phyloP scores from a whole-genome alignment of 2,113 vertebrate genomes.

The Scortum barcoo region DNA sequence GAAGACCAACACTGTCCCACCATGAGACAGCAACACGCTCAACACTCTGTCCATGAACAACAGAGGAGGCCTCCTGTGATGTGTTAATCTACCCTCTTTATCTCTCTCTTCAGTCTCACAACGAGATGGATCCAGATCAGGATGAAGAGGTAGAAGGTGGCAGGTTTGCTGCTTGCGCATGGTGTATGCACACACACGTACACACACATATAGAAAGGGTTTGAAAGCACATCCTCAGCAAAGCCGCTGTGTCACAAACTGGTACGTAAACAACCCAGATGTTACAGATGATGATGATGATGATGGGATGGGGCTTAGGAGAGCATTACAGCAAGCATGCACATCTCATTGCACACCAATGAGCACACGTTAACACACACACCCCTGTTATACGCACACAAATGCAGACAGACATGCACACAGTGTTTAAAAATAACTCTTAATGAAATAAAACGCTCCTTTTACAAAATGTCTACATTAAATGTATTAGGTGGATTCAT shows the following conservation, averaged over 20 bases:
- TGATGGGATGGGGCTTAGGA: conserved; percentile 52
- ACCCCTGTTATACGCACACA: background rate
- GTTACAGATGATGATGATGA: conserved; percentile 51
- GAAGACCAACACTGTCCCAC: background rate
- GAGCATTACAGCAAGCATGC: conserved; percentile 56
- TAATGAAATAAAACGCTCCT: background rate
- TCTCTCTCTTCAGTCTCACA: background rate
- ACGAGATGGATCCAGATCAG: background rate
- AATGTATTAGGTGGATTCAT: background rate
- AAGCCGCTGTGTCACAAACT: conserved; percentile 41
- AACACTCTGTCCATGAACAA: conserved; percentile 3
- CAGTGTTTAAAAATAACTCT: conserved; percentile 38
- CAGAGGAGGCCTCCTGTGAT: background rate
- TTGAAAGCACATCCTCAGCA: conserved; percentile 40
- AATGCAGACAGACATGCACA: background rate
- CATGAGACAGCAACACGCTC: background rate
- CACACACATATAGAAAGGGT: background rate
- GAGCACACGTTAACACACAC: conserved; percentile 24
- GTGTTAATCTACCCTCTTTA: background rate
- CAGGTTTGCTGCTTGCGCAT: background rate
- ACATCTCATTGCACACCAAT: conserved; percentile 43
- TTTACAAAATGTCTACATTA: background rate
- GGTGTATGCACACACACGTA: background rate
- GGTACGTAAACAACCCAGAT: conserved; percentile 54
- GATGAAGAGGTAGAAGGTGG: conserved; percentile 17